Percentiles rank a stretch among this genome's conserved stretches.
Conservation (phyloP, 2,888 invertebrate genomes). For the Plagodis pulveraria region DNA sequence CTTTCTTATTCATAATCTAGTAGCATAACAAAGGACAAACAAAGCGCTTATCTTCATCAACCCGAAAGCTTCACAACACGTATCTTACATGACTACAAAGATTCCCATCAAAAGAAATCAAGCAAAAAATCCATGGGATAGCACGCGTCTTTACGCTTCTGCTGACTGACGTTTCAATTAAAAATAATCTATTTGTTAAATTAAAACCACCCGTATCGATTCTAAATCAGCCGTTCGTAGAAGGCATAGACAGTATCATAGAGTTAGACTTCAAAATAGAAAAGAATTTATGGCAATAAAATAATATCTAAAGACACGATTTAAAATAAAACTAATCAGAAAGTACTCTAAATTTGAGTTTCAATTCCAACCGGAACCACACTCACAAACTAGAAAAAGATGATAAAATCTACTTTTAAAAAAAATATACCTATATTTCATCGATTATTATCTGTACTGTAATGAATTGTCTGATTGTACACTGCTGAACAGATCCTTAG, state of each 20-base stretch:
- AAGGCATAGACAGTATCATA: slow-evolving; percentile 4
- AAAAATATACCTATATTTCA: no score
- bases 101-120: slow-evolving; percentile 27
- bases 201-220: slow-evolving; percentile 44
- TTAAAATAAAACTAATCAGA: no score
- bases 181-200: slow-evolving; percentile 64
- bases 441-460: no score
- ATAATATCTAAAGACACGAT: no score
- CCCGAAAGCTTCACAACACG: not conserved
- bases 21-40: slow-evolving; percentile 4
- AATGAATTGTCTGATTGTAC: no score
- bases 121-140: slow-evolving; percentile 21
- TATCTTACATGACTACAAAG: slow-evolving; percentile 1
- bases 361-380: no score
- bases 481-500: no score
- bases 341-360: no score
- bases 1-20: no score
- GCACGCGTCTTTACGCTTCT: slow-evolving; percentile 39
- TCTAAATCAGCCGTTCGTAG: not conserved
- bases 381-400: no score
- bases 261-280: not conserved
- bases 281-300: no score
- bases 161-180: slow-evolving; percentile 70
- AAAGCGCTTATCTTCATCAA: slow-evolving; percentile 4
- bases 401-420: no score